Base-by-base conservation (phyloP, 2,888 invertebrate species). In the Orthosia gothica region DNA sequence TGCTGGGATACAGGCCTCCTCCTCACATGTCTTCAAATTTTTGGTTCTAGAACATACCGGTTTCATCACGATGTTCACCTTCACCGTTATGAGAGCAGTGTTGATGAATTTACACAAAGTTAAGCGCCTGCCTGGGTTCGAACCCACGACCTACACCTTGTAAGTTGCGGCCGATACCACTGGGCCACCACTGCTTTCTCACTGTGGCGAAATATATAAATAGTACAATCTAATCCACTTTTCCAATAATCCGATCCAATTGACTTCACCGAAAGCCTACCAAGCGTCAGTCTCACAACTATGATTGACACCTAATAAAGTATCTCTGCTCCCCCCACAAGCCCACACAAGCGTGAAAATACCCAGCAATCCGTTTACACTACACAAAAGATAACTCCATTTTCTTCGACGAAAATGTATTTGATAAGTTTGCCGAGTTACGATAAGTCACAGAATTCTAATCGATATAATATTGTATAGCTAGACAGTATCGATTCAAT, bases 401-500 rank as follows among this genome's bases (percentile, higher is more conserved):
- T 81, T 74, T 57, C 59, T 64, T 32, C 47, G 74, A 58, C 32
- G 59, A 64, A 74, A 79, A 81, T 67, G 45, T 83, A 79, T 74
- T 79, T 59, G 62, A 70, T 70, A 81, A 83, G 26, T 80, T 69
- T 26, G 32, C n/a, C 50, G 63, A 76, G 63, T 64, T 76, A 49
- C 65, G 69, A 74, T 76, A 82, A 85, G 73, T 76, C 73, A 61
- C 71, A 80, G 74, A 79, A 72, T 76, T 76, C 63, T 76, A 80
- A 84, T 83, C 80, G 74, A 75, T 79, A 72, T 70, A 70, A 80
- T 82, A 61, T 45, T 61, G 61, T 40, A 66, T 62, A n/a, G n/a
- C n/a, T n/a, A 63, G 70, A 50, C 64, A 52, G 70, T 80, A 84
- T 84, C 74, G 80, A 83, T 83, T 84, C 83, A 84, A 84, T 84